Percentiles rank a stretch among this genome's conserved stretches.
These are phyloP conservation scores for Esperia sulphurella DNA, from an alignment of 2,888 invertebrate species.

Conservation along the genomic window DNA sequence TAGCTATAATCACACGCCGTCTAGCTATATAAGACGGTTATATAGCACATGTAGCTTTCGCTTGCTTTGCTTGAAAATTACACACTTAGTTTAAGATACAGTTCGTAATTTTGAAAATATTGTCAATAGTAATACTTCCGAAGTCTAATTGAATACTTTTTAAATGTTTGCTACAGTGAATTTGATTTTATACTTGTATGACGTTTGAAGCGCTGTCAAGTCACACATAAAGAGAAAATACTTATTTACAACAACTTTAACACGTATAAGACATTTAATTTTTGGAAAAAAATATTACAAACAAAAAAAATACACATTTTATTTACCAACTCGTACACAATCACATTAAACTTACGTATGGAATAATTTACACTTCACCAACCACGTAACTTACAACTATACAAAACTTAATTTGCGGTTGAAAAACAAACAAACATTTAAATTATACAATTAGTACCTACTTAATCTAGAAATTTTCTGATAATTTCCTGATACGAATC, in stretches of 20 bases:
- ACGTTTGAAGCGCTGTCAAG: constrained; percentile 15
- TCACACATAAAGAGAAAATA: constrained; percentile 8
- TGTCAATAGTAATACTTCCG: constrained; percentile 14
- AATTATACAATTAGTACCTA: too few relatives aligned
- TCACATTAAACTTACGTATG: constrained; percentile 27
- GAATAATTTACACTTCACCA: constrained; percentile 19
- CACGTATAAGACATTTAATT: constrained; percentile 13
- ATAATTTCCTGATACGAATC: too few relatives aligned
- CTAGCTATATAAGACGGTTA: too few relatives aligned
- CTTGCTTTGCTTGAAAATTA: too few relatives aligned
- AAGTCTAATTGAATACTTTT: constrained; percentile 3
- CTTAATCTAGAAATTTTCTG: too few relatives aligned
- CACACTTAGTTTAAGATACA: too few relatives aligned
- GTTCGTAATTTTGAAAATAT: constrained; percentile 4
- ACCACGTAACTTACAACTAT: constrained; percentile 13
- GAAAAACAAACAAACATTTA: too few relatives aligned
- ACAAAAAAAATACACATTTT: constrained; percentile 19
- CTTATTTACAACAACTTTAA: constrained; percentile 21
- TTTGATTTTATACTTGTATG: neutral
- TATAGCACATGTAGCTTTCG: too few relatives aligned
- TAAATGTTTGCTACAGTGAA: too few relatives aligned
- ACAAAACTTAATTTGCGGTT: constrained; percentile 9
- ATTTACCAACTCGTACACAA: constrained; percentile 18
- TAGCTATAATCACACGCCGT: neutral
- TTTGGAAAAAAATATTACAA: constrained; percentile 19